Evolutionary conservation across 2,797 vertebrate species (phyloP).

Genomic region (Diplodus sargus): DNA sequence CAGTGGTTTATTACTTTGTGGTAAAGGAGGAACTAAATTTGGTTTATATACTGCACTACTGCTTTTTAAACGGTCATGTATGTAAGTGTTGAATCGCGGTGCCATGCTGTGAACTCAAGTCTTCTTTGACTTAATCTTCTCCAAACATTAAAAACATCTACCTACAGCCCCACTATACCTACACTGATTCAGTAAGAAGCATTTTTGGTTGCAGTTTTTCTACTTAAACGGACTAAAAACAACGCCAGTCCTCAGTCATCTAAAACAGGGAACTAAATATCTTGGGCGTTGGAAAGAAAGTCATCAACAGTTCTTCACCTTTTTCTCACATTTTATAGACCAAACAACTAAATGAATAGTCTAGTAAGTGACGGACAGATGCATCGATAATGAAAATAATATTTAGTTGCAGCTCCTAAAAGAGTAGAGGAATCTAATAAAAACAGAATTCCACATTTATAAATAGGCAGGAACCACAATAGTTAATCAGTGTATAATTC

Average conservation of each 20-base stretch:
- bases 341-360: neutral
- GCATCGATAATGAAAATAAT: no score
- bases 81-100: slow-evolving; percentile 18
- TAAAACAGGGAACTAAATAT: no score
- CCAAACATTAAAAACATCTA: neutral
- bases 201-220: neutral
- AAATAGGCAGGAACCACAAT: neutral
- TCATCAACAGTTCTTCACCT: no score
- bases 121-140: neutral
- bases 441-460: neutral
- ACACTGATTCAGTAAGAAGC: neutral
- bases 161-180: neutral
- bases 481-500: slow-evolving; percentile 18
- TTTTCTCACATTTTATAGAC: no score
- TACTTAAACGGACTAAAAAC: neutral
- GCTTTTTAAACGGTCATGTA: slow-evolving; percentile 45
- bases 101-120: neutral
- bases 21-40: slow-evolving; percentile 39
- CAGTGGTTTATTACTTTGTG: slow-evolving; percentile 42
- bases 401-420: neutral
- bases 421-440: neutral
- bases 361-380: no score
- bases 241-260: neutral
- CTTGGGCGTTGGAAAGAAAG: no score
- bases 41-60: slow-evolving; percentile 39